phyloP scores from a whole-genome alignment of 2,888 invertebrate genomes.

The Caenorhabditis parvicauda region DNA sequence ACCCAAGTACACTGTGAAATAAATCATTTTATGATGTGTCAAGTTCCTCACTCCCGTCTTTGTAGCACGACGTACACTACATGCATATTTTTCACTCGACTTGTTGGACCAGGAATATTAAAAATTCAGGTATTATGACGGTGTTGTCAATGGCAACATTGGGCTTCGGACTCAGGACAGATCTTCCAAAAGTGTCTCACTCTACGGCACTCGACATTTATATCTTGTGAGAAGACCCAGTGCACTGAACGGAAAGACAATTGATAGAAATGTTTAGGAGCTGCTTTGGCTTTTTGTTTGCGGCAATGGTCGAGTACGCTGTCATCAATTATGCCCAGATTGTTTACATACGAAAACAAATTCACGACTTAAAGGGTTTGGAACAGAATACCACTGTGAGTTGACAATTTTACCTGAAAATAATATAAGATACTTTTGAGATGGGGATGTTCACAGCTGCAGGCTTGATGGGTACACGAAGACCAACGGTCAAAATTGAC shows the following conservation, averaged over 20 bases:
- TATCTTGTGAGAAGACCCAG: conserved; percentile 68
- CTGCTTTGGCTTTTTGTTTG: conserved; percentile 53
- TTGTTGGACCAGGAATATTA: too few species aligned
- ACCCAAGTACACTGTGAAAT: too few species aligned
- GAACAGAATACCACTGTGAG: conserved; percentile 44
- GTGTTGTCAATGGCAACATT: conserved; percentile 82
- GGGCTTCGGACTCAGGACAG: conserved; percentile 74
- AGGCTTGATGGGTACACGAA: conserved; percentile 39
- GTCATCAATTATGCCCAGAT: conserved; percentile 55
- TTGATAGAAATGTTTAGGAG: conserved; percentile 20
- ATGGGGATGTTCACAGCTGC: conserved; percentile 52
- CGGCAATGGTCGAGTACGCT: conserved; percentile 54
- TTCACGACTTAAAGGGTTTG: conserved; percentile 48
- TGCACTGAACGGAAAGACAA: neutral
- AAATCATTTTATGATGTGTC: too few species aligned
- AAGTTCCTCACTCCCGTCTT: too few species aligned
- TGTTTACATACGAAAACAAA: conserved; percentile 49
- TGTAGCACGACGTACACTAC: too few species aligned
- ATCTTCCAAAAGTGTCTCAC: conserved; percentile 81
- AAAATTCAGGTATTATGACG: conserved; percentile 77
- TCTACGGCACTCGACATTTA: conserved; percentile 83
- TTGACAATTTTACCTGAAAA: neutral
- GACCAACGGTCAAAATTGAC: conserved; percentile 24
- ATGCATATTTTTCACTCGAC: too few species aligned
- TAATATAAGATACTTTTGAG: too few species aligned